Evolutionary conservation across 2,888 invertebrate species (phyloP).

Genomic region (Hydrotaea cyrtoneurina): DNA sequence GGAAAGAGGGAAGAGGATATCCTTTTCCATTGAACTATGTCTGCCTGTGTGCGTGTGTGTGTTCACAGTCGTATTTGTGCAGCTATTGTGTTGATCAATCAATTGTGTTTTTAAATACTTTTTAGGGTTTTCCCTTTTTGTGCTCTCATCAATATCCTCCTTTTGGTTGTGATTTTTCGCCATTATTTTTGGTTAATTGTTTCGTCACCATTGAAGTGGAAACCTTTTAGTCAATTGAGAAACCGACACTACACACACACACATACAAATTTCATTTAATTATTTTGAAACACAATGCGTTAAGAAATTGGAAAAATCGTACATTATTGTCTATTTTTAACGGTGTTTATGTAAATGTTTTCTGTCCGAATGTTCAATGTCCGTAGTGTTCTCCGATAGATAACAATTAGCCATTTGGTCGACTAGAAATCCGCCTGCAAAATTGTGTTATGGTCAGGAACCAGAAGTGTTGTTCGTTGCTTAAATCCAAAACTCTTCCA

Average conservation of each 20-base stretch:
- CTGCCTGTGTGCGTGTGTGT: neutral
- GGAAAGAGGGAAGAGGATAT: too few relatives aligned
- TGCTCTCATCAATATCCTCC: neutral
- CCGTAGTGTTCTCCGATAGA: too few relatives aligned
- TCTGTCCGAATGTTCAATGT: too few relatives aligned
- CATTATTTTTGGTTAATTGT: conserved; percentile 49
- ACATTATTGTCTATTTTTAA: too few relatives aligned
- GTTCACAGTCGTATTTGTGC: neutral
- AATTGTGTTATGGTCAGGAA: too few relatives aligned
- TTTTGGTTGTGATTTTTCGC: neutral
- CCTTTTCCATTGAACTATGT: too few relatives aligned
- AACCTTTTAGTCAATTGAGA: conserved; percentile 49
- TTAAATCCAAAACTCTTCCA: too few relatives aligned
- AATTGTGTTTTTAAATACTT: conserved; percentile 29
- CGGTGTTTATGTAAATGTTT: neutral
- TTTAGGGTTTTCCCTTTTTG: conserved; percentile 40
- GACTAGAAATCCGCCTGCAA: too few relatives aligned
- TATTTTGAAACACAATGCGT: neutral
- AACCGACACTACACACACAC: neutral
- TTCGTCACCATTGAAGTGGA: conserved; percentile 58
- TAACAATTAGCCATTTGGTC: too few relatives aligned
- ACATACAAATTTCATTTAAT: neutral
- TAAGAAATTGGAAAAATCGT: too few relatives aligned
- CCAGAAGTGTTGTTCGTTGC: too few relatives aligned
- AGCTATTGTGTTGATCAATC: conserved; percentile 9